Evolutionary conservation across 2,797 vertebrate genomes (phyloP), one percentile per base, ranked within the genome.

Genomic region (Rhinophrynus dorsalis): DNA sequence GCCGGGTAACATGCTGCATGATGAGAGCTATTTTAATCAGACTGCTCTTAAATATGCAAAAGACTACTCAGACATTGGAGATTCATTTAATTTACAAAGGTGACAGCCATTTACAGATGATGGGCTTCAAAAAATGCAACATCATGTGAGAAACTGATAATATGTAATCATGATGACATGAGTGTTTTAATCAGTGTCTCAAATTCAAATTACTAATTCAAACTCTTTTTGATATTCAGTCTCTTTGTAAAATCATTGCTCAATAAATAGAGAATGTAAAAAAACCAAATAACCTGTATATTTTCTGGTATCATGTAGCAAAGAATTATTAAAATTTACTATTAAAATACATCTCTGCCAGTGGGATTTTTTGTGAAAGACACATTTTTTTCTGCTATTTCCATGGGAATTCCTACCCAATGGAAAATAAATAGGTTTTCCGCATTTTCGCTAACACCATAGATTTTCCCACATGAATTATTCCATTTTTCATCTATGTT

Each of bases 11-110:
- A 42, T 38, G 27, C 69, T 18, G 45, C 55, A 60, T 59, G 69
- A 73, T 73, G 54, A 73, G 62, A 66, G 69, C 69, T 73, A 65
- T 73, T 73, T 73, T 66, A 73, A 66, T 73, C 69, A 73, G 62
- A 48, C 69, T 59, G 55, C 69, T 66, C 55, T 51, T 66, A 73
- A 73, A 73, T 73, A 73, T 73, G 69, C 55, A 73, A 73, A 73
- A 66, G 45, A 66, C 62, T 73, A 73, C 62, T 66, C 61, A 73
- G 62, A 52, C 69, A 66, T 65, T 73, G 44, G 55, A 66, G 61
- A 54, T 72, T 58, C 60, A 66, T 66, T 65, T 66, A 73, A 59
- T 73, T 62, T 59, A 61, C 44, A 9, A 42, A 73, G 62, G 30
- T 66, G 69, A 51, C 69, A 73, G 45, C 37, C 62, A 73, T 66